Percentiles rank a stretch among this genome's conserved stretches.
Evolutionary conservation across 2,888 invertebrate species (phyloP).

Genomic region (Macroteleia sp.): DNA sequence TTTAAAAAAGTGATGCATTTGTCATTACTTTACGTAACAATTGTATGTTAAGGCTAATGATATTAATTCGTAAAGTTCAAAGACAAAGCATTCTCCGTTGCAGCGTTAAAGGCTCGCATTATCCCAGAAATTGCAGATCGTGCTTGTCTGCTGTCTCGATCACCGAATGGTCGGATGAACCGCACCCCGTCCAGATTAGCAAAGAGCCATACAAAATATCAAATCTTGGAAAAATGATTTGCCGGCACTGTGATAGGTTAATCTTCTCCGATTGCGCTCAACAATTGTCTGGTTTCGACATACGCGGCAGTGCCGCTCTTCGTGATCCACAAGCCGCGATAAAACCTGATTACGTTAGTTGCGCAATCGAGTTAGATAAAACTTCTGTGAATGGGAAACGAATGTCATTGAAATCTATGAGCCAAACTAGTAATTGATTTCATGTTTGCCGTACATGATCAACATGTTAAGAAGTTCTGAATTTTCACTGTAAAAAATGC

Average conservation of each 20-base stretch:
- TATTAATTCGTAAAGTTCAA: too few species aligned
- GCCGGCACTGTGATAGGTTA: slow-evolving; percentile 41
- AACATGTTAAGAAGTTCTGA: too few species aligned
- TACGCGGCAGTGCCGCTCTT: slow-evolving; percentile 30
- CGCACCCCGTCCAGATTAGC: slow-evolving; percentile 45
- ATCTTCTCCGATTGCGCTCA: slow-evolving; percentile 29
- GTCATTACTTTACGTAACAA: too few species aligned
- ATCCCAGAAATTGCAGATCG: slow-evolving; percentile 49
- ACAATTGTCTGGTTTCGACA: slow-evolving; percentile 40
- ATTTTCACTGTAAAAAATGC: too few species aligned
- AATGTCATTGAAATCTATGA: slow-evolving; percentile 41
- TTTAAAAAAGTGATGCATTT: too few species aligned
- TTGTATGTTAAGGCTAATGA: too few species aligned
- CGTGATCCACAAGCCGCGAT: slow-evolving; percentile 23
- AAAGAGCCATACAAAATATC: slow-evolving; percentile 42
- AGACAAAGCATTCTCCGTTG: too few species aligned
- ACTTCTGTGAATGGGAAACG: slow-evolving; percentile 4
- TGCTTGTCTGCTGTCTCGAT: slow-evolving; percentile 34
- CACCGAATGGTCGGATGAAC: slow-evolving; percentile 29
- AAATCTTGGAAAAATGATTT: slow-evolving; percentile 46
- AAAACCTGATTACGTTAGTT: slow-evolving; percentile 31
- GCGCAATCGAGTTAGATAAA: slow-evolving; percentile 19
- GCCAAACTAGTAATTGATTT: slow-evolving; percentile 27
- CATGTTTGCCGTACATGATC: background rate
- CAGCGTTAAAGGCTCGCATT: slow-evolving; percentile 20